Conservation (phyloP, 2,113 vertebrate species). For the Corynorhinus townsendii region DNA sequence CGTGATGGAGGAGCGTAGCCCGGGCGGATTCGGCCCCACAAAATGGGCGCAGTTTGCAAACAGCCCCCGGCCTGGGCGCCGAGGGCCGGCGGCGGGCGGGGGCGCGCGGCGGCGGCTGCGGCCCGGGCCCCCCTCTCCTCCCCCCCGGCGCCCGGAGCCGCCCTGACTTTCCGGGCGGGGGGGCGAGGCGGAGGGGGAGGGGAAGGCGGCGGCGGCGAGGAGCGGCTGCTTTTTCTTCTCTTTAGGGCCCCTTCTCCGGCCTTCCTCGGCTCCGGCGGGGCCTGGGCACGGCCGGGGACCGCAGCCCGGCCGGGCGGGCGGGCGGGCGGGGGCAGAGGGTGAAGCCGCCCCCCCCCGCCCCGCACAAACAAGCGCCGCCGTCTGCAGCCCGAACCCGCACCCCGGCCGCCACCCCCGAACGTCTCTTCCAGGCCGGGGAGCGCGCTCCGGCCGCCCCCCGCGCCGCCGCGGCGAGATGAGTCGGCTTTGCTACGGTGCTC, state of each 20-base stretch:
- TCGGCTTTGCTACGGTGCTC: constrained; percentile 64
- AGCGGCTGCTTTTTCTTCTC: constrained; percentile 70
- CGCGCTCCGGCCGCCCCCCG: constrained; percentile 61
- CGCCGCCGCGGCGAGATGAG: constrained; percentile 63
- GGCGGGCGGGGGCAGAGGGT: constrained; percentile 56
- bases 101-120: constrained; percentile 69
- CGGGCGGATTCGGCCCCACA: constrained; percentile 90
- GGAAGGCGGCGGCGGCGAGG: constrained; percentile 64
- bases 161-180: constrained; percentile 73
- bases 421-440: constrained; percentile 63
- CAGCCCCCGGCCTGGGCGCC: constrained; percentile 70
- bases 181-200: constrained; percentile 64
- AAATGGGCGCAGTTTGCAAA: constrained; percentile 89
- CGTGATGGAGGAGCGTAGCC: constrained; percentile 93
- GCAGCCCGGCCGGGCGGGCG: constrained; percentile 44
- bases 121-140: constrained; percentile 74
- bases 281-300: constrained; percentile 50
- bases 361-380: constrained; percentile 74
- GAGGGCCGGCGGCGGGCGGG: constrained; percentile 47
- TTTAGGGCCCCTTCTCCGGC: constrained; percentile 51
- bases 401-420: constrained; percentile 55
- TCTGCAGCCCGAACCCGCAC: constrained; percentile 67
- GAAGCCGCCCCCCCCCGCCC: constrained; percentile 65
- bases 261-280: constrained; percentile 42
- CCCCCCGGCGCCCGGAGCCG: constrained; percentile 75